Evolutionary conservation across 2,113 vertebrate genomes (phyloP).

Genomic region (Phalacrocorax pelagicus): DNA sequence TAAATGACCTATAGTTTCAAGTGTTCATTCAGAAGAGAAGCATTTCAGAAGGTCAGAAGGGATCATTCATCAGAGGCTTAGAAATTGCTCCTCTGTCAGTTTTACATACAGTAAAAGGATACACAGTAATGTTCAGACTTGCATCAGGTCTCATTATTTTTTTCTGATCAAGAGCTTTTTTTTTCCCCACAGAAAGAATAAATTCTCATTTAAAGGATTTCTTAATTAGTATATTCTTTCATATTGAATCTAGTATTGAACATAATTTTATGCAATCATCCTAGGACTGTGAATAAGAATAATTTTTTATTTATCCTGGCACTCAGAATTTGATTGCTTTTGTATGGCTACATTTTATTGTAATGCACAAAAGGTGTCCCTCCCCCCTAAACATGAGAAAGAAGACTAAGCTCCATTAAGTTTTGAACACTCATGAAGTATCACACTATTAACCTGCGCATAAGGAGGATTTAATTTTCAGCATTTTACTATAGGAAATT

Average conservation of each 20-base stretch:
- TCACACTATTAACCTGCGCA: not conserved
- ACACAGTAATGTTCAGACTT: not conserved
- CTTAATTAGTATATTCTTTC: not conserved
- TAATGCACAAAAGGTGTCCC: not conserved
- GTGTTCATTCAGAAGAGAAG: conserved; percentile 15
- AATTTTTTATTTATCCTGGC: not conserved
- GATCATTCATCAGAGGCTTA: not conserved
- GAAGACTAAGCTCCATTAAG: not conserved
- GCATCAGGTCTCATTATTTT: not conserved
- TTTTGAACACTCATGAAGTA: not conserved
- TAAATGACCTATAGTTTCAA: conserved; percentile 17
- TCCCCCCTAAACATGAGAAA: not conserved
- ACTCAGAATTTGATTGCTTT: not conserved
- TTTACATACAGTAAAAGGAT: not conserved
- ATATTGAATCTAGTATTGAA: not conserved
- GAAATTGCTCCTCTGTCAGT: not conserved
- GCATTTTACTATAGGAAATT: not conserved
- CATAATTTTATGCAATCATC: not conserved
- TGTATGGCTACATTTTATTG: not conserved
- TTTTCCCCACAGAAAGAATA: not conserved
- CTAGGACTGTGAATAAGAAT: not conserved
- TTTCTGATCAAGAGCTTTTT: not conserved
- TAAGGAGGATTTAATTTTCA: not conserved
- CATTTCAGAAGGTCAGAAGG: conserved; percentile 5
- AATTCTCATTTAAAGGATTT: not conserved